phyloP scores from a whole-genome alignment of 53 echinoderm and acorn worm genomes.

The Stichopus horrens region DNA sequence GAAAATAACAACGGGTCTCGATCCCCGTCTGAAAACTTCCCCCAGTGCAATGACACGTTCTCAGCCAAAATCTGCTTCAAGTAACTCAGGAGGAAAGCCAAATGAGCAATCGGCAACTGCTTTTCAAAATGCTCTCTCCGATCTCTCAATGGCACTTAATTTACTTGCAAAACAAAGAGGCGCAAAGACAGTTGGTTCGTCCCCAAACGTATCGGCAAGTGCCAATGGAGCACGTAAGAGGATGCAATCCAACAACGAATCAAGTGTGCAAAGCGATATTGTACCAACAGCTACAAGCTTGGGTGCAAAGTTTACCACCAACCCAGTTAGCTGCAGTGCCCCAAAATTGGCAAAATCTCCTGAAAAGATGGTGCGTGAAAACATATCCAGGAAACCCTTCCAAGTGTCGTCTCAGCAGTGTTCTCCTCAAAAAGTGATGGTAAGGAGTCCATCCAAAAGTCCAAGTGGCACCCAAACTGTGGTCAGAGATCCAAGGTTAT shows the following conservation, averaged over 20 bases:
- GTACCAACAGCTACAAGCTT: no score
- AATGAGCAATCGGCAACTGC: background rate
- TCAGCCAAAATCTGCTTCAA: background rate
- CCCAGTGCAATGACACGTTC: background rate
- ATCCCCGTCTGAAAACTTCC: background rate
- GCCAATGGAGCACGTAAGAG: background rate
- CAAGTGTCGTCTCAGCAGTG: background rate
- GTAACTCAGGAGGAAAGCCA: background rate
- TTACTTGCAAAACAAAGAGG: background rate
- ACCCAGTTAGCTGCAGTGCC: no score
- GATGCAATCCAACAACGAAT: no score
- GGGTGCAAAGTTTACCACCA: no score
- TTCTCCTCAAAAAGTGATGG: background rate
- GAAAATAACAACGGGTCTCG: background rate
- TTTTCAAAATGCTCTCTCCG: background rate
- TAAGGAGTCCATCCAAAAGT: background rate
- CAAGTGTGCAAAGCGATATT: no score
- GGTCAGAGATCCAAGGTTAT: background rate
- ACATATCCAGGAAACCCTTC: background rate
- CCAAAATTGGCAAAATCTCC: no score
- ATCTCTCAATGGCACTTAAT: background rate
- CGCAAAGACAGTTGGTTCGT: background rate
- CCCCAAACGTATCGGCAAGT: background rate
- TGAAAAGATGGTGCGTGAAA: no score
- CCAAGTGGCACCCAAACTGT: background rate